Base-by-base conservation (phyloP, 2,113 vertebrate species). In the Noturus placidus region DNA sequence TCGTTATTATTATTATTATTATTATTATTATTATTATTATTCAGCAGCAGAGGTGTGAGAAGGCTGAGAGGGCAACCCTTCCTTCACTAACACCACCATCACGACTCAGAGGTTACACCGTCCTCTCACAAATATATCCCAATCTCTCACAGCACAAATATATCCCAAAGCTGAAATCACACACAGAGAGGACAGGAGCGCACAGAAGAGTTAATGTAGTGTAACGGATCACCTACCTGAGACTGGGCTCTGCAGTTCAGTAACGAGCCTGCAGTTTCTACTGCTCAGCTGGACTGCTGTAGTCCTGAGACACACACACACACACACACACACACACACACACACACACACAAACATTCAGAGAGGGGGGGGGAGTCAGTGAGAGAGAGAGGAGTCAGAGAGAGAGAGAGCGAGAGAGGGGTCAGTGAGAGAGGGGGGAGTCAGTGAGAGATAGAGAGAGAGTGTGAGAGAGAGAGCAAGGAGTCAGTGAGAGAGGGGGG, bases 351-450 rank as follows among this genome's bases (percentile, higher is more conserved):
- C 72, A 3, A 20, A 1, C 50, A 9, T n/a, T n/a, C n/a, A n/a
- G n/a, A n/a, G n/a, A n/a, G n/a, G n/a, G n/a, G n/a, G n/a, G n/a
- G n/a, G n/a, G n/a, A n/a, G n/a, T n/a, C n/a, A n/a, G n/a, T n/a
- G 38, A 65, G 81, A 65, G 76, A 54, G 76, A 54, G 76, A 78
- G 76, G n/a, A n/a, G n/a, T n/a, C n/a, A 78, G 46, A 79, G 77
- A 54, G 52, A 56, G 78, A 80, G 78, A 80, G 33, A 82, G 59
- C n/a, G 38, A 0, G 38, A 5, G 38, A 4, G 38, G 38, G 38
- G n/a, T n/a, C n/a, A n/a, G n/a, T n/a, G 59, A 20, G 27, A n/a
- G 81, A 83, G 81, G 59, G 38, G n/a, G n/a, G n/a, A n/a, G n/a
- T n/a, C n/a, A 65, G 81, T 50, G 76, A 54, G 76, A 54, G 76